Percentiles rank a stretch among this genome's conserved stretches.
Conservation (phyloP, 2,888 invertebrate genomes). For the Diaperis boleti region DNA sequence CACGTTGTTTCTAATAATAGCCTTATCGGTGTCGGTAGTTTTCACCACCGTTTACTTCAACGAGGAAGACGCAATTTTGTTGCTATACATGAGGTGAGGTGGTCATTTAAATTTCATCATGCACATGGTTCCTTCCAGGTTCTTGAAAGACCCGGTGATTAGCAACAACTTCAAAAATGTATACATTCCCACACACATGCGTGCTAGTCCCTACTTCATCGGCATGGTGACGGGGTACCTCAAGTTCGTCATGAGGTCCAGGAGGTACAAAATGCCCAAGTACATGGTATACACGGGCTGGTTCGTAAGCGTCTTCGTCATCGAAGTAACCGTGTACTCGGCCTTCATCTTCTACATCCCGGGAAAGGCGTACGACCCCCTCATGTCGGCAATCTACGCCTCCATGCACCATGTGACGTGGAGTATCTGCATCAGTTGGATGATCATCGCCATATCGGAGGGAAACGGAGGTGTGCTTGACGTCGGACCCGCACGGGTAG, state of each 20-base stretch:
- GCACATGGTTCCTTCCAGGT: conserved; percentile 44
- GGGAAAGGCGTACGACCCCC: conserved; percentile 49
- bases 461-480: conserved; percentile 60
- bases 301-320: conserved; percentile 51
- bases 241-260: conserved; percentile 54
- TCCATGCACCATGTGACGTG: conserved; percentile 59
- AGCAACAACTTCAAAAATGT: conserved; percentile 55
- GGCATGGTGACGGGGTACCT: conserved; percentile 59
- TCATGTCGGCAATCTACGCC: conserved; percentile 58
- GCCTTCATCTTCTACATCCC: conserved; percentile 58
- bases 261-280: conserved; percentile 51
- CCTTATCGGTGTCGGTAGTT: conserved; percentile 52
- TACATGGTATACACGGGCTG: conserved; percentile 52
- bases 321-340: conserved; percentile 54
- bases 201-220: conserved; percentile 59
- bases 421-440: conserved; percentile 59
- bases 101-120: background rate
- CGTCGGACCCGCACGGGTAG: too few species aligned
- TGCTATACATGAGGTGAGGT: conserved; percentile 59
- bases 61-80: conserved; percentile 56
- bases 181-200: conserved; percentile 60
- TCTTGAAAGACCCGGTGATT: conserved; percentile 55
- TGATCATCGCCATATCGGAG: conserved; percentile 58
- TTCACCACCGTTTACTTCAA: conserved; percentile 55
- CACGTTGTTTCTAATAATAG: conserved; percentile 45